Evolutionary conservation across 2,797 vertebrate genomes (phyloP).

Genomic region (Diceros bicornis): DNA sequence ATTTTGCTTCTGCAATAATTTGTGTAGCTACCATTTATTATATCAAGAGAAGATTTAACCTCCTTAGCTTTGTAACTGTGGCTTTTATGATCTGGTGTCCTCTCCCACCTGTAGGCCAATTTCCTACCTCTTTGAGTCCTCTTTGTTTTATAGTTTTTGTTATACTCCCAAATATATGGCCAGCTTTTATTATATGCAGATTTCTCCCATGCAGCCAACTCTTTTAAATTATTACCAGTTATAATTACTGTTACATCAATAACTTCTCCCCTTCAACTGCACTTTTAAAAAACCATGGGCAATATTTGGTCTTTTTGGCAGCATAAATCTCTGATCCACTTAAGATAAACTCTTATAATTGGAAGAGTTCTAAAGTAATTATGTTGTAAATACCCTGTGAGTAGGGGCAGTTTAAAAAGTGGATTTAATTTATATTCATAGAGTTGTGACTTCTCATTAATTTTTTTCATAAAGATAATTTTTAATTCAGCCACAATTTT

Average conservation of each 20-base stretch:
- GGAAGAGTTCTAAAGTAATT: constrained; percentile 48
- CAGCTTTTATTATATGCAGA: background rate
- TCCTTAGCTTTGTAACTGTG: background rate
- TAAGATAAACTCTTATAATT: constrained; percentile 52
- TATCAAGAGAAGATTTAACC: background rate
- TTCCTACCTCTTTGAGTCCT: background rate
- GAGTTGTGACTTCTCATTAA: constrained; percentile 50
- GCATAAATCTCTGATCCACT: constrained; percentile 20
- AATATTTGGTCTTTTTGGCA: background rate
- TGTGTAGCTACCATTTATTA: background rate
- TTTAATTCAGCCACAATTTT: background rate
- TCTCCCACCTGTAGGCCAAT: background rate
- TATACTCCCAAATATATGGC: background rate
- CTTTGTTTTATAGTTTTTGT: background rate
- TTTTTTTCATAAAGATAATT: constrained; percentile 30
- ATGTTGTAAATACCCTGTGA: constrained; percentile 23
- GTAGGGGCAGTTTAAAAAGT: constrained; percentile 9
- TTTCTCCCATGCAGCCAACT: background rate
- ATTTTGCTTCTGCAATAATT: constrained; percentile 3
- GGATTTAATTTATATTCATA: constrained; percentile 38
- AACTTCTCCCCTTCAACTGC: constrained; percentile 32
- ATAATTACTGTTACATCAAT: background rate
- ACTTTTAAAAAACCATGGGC: background rate
- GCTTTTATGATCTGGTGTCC: background rate
- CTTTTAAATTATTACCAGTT: constrained; percentile 23